Percentiles rank a stretch among this genome's conserved stretches.
These are phyloP conservation scores for Limenitis camilla DNA, from an alignment of 2,888 invertebrate genomes.

Conservation along the genomic window DNA sequence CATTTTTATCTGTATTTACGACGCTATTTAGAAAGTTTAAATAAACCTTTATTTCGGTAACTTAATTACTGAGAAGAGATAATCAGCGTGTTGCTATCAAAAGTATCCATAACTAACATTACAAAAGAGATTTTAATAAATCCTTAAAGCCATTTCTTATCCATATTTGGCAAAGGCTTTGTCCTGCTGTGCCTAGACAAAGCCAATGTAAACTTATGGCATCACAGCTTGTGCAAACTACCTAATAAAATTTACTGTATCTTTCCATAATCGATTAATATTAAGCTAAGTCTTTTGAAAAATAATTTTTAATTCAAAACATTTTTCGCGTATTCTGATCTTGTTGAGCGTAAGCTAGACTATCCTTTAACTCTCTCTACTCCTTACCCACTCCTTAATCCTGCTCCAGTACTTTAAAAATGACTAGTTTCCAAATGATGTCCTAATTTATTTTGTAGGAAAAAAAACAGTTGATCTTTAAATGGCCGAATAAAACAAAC, in stretches of 20 bases:
- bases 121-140: background rate
- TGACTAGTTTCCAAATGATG: too few relatives aligned
- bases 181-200: background rate
- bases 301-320: background rate
- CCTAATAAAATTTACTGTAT: background rate
- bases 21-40: background rate
- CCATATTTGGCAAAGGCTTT: constrained; percentile 9
- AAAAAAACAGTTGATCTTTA: too few relatives aligned
- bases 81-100: background rate
- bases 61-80: background rate
- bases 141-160: constrained; percentile 3
- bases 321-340: too few relatives aligned
- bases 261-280: background rate
- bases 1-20: constrained; percentile 24
- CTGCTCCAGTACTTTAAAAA: too few relatives aligned
- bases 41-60: background rate
- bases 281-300: too few relatives aligned
- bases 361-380: too few relatives aligned
- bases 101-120: background rate
- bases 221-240: constrained; percentile 7
- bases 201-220: constrained; percentile 5
- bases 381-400: too few relatives aligned
- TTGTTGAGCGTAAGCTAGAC: too few relatives aligned
- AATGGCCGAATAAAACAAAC: too few relatives aligned
- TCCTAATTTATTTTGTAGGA: too few relatives aligned